Evolutionary conservation across 2,888 invertebrate genomes (phyloP).

Genomic region (Phaedon cochleariae): DNA sequence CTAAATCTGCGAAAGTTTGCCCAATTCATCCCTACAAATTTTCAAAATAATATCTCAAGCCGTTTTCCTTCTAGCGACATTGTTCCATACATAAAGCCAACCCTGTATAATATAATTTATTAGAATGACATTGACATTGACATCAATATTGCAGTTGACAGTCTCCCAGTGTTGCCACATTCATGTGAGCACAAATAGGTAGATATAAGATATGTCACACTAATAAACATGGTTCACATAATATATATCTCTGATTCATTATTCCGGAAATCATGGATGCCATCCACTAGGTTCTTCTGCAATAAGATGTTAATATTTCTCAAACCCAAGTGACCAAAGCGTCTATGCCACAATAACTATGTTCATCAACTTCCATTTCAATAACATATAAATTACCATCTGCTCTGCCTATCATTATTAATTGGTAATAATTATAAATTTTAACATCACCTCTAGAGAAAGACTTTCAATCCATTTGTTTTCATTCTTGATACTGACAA

Average conservation of each 20-base stretch:
- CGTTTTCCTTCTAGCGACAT: too few relatives aligned
- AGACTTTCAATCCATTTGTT: conserved; percentile 8
- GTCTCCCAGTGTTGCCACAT: too few relatives aligned
- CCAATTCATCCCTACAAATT: too few relatives aligned
- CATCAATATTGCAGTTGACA: too few relatives aligned
- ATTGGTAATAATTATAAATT: neutral
- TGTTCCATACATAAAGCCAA: too few relatives aligned
- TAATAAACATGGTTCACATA: conserved; percentile 17
- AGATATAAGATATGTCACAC: too few relatives aligned
- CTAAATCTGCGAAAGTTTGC: too few relatives aligned
- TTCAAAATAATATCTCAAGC: too few relatives aligned
- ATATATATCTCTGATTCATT: conserved; percentile 1
- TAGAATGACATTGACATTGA: too few relatives aligned
- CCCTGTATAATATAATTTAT: too few relatives aligned
- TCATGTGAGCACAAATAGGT: too few relatives aligned
- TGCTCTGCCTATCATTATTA: conserved; percentile 4
- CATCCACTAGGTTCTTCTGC: conserved; percentile 4
- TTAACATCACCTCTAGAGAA: conserved; percentile 8
- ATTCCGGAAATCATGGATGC: conserved; percentile 8
- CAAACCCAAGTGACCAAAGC: neutral
- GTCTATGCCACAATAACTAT: neutral
- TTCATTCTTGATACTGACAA: conserved; percentile 15
- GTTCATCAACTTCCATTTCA: conserved; percentile 10
- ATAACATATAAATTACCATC: neutral
- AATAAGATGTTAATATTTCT: neutral